These are phyloP conservation scores for Sebastes minor DNA, from an alignment of 2,797 vertebrate species.

Conservation along the genomic window DNA sequence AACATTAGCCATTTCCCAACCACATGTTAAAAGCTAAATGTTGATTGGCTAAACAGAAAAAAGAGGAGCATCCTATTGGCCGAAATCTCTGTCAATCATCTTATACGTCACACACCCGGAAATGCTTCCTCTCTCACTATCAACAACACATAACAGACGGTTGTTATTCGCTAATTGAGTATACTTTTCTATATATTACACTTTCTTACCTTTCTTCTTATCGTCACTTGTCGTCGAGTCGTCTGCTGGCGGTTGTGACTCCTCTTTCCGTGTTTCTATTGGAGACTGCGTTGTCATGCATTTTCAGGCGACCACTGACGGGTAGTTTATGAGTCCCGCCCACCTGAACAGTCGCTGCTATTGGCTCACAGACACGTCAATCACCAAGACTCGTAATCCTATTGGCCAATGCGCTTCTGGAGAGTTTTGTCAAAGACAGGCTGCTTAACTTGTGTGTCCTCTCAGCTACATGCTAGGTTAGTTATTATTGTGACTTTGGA, in stretches of 20 bases:
- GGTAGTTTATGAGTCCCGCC: background rate
- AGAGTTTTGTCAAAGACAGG: background rate
- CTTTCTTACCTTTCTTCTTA: slow-evolving; percentile 85
- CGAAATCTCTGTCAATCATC: slow-evolving; percentile 12
- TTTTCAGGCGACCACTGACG: slow-evolving; percentile 48
- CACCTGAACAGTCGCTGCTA: slow-evolving; percentile 3
- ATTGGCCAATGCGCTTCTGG: slow-evolving; percentile 38
- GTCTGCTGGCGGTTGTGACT: slow-evolving; percentile 71
- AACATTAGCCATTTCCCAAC: slow-evolving; percentile 24
- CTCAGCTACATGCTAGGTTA: slow-evolving; percentile 25
- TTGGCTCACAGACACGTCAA: slow-evolving; percentile 52
- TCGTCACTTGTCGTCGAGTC: slow-evolving; percentile 73
- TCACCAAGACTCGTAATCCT: background rate
- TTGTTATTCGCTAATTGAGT: background rate
- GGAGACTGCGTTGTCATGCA: slow-evolving; percentile 83
- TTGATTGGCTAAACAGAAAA: slow-evolving; percentile 51
- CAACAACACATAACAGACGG: background rate
- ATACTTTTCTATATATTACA: background rate
- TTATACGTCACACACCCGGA: slow-evolving; percentile 46
- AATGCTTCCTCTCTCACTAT: slow-evolving; percentile 9
- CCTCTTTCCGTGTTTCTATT: slow-evolving; percentile 79
- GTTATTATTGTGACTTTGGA: slow-evolving; percentile 4
- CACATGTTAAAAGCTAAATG: background rate
- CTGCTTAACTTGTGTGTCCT: background rate
- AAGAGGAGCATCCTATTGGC: slow-evolving; percentile 50